Percentiles rank a stretch among this genome's conserved stretches.
These are phyloP conservation scores for Dryadula phaetusa DNA, from an alignment of 2,888 invertebrate species.

Conservation along the genomic window DNA sequence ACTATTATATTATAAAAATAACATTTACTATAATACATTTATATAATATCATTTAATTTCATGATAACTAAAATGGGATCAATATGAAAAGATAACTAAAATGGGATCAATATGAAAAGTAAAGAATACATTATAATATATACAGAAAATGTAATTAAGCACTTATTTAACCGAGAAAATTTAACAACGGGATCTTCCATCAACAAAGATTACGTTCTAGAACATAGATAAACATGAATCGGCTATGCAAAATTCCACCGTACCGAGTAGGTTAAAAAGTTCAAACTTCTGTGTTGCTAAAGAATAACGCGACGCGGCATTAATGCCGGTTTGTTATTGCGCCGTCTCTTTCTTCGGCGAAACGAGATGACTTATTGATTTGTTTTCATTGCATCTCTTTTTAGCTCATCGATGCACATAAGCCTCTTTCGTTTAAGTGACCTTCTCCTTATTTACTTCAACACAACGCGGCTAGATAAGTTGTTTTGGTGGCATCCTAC, in stretches of 20 bases:
- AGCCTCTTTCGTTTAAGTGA: conserved; percentile 70
- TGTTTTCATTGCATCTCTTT: conserved; percentile 84
- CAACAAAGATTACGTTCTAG: conserved; percentile 54
- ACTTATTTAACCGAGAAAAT: conserved; percentile 46
- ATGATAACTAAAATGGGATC: background rate
- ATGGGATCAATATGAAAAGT: background rate
- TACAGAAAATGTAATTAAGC: conserved; percentile 8
- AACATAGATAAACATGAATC: conserved; percentile 42
- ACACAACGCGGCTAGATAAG: conserved; percentile 66
- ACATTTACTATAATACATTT: background rate
- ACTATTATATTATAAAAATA: background rate
- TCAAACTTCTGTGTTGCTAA: conserved; percentile 53
- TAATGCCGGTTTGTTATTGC: conserved; percentile 82
- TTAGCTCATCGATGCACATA: conserved; percentile 64
- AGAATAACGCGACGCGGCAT: conserved; percentile 66
- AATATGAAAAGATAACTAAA: too few species aligned
- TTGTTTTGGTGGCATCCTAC: conserved; percentile 81
- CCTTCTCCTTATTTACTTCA: conserved; percentile 79
- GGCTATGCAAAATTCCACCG: conserved; percentile 51
- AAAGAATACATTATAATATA: background rate
- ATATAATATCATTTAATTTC: background rate
- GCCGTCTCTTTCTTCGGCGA: conserved; percentile 76
- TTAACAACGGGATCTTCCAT: conserved; percentile 59
- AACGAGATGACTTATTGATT: conserved; percentile 81
- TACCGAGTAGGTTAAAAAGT: conserved; percentile 55